A percentile compares a stretch with the other conserved stretches of the same genome.
phyloP scores from a whole-genome alignment of 2,797 vertebrate species.

The Trachurus trachurus region DNA sequence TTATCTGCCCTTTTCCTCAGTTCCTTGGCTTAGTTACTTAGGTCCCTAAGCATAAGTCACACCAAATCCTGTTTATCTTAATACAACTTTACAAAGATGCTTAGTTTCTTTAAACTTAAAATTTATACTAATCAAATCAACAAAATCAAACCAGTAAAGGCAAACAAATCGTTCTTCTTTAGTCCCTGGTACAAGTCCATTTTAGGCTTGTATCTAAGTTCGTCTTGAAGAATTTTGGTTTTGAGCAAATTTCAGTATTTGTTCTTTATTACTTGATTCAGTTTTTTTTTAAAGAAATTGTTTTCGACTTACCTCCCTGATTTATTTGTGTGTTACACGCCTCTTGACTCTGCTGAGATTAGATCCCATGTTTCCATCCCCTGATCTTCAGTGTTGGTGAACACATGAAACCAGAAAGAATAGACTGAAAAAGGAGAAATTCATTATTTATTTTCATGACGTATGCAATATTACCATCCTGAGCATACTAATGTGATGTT shows the following conservation, averaged over 20 bases:
- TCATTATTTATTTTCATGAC: neutral
- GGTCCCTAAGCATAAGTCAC: neutral
- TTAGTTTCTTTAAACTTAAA: neutral
- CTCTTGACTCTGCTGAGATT: slow-evolving; percentile 24
- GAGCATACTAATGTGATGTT: neutral
- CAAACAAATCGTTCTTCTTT: neutral
- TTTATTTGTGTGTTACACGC: slow-evolving; percentile 29
- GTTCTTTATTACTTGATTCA: neutral
- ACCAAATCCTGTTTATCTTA: neutral
- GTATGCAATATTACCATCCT: neutral
- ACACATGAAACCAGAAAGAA: slow-evolving; percentile 44
- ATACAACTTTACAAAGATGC: neutral
- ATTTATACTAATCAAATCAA: no score
- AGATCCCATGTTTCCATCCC: slow-evolving; percentile 49
- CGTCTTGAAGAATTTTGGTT: neutral
- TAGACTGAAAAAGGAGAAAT: slow-evolving; percentile 1
- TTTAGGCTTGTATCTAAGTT: neutral
- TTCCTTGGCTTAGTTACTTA: neutral
- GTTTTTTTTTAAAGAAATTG: neutral
- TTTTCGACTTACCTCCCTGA: slow-evolving; percentile 43
- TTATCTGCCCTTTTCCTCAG: neutral
- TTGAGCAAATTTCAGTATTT: neutral
- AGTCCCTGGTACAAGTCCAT: neutral
- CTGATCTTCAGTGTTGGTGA: slow-evolving; percentile 24
- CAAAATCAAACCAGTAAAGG: neutral